Base-by-base conservation (phyloP, 2,113 vertebrate genomes). In the Dissostichus mawsoni region DNA sequence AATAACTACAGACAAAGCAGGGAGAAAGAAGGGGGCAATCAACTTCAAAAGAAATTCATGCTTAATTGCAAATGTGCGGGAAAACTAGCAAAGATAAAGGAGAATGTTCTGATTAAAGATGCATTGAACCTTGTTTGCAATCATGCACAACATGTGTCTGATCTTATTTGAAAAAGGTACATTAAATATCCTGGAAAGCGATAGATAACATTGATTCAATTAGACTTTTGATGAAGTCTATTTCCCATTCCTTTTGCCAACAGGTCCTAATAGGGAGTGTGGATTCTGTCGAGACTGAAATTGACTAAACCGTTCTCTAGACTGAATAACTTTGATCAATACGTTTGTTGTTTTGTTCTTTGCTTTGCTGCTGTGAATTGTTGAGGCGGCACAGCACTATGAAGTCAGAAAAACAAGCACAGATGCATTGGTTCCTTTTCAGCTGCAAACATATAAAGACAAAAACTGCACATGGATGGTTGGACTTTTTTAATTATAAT, bases 401-500 rank as follows among this genome's bases (percentile, higher is more conserved):
- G 61, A 74, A 62, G 64, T 77, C 57, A 75, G 77, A 81, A 88
- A 73, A 90, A 90, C 59, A 83, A 69, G 67, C 55, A 75, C 1
- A 3, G 59, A 65, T 63, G 45, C 56, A 75, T 72, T 65, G 77
- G 72, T 81, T 81, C 59, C 64, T 51, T 80, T 76, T 65, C 57
- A 82, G 69, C 58, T 16, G n/a, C 16, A 65, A 71, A 81, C 68
- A 74, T 66, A 81, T 68, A 71, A 76, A 83, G 53, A 73, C 87
- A 83, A 52, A 83, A 85, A 84, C 67, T 36, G 61, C 56, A 69
- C 71, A 87, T 81, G 76, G 85, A 83, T 89, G 87, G 84, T 58
- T 93, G 90, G 82, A 80, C 84, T 85, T 93, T 90, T 92, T 92
- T 90, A 91, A 90, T 92, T 90, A 87, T 80, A 89, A 83, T 76